phyloP scores from a whole-genome alignment of 1,140 invertebrate genomes.

The Pachypeltis micranthus region DNA sequence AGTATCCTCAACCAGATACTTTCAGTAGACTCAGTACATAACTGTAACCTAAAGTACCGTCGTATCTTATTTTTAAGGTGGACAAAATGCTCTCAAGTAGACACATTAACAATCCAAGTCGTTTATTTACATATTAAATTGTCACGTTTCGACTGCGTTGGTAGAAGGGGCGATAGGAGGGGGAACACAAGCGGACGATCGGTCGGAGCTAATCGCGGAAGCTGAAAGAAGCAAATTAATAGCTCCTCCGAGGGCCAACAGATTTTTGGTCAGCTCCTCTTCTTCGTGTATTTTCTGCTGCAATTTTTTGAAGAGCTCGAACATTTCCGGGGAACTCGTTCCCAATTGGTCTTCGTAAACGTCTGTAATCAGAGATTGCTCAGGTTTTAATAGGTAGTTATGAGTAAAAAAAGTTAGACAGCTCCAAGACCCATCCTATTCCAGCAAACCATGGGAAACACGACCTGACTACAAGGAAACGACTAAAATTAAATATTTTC shows the following conservation, averaged over 20 bases:
- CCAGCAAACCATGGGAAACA: neutral
- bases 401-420: no score
- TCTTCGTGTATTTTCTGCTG: slow-evolving; percentile 51
- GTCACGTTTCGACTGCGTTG: neutral
- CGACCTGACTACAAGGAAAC: no score
- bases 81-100: no score
- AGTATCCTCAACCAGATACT: no score
- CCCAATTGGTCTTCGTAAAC: slow-evolving; percentile 51
- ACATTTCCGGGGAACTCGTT: slow-evolving; percentile 42
- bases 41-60: no score
- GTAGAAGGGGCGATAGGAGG: slow-evolving; percentile 6
- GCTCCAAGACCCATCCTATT: slow-evolving; percentile 19
- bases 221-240: slow-evolving; percentile 53
- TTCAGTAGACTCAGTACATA: no score
- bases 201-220: slow-evolving; percentile 32
- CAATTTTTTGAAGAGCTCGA: slow-evolving; percentile 46
- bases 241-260: slow-evolving; percentile 53
- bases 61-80: no score
- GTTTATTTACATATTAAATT: neutral
- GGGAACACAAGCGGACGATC: neutral
- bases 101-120: no score
- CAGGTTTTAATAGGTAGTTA: no score
- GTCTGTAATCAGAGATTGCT: slow-evolving; percentile 34
- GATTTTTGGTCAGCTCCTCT: slow-evolving; percentile 45
- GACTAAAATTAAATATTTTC: no score